Base-by-base conservation (phyloP, 2,888 invertebrate species). In the Synergus laeviventris region DNA sequence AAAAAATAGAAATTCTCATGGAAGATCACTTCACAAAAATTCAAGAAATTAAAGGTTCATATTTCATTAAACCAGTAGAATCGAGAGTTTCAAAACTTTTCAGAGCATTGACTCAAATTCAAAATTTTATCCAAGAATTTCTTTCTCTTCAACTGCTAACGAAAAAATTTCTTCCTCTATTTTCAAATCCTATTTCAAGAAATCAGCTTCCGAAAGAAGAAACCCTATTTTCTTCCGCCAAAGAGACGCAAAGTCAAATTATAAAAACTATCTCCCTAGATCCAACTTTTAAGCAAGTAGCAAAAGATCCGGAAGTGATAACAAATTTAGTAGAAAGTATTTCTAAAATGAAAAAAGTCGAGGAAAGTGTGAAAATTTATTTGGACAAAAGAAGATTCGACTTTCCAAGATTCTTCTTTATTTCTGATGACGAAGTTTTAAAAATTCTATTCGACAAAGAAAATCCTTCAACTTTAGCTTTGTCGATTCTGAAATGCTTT, bases 401-500 rank as follows among this genome's bases (percentile, higher is more conserved):
- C 84, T 95, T 95, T 87, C 93, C 95, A 16, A 93, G 96, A 82
- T 94, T 96, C 86, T 96, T 95, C 91, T 96, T 96, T 85, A 89
- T 96, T 75, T 95, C 95, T 0, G 95, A 96, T 87, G 94, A 94
- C 82, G 95, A 96, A 89, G 93, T 96, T 90, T 90, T 96, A 74
- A 94, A 94, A 84, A 94, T 96, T 81, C 90, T 96, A 36, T 95
- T 95, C 1, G 94, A 95, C 89, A 93, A 94, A 1, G 93, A 93
- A 86, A 93, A 94, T 87, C 93, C 93, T 0, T 82, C 92, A 14
- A 91, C 93, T 73, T 94, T 94, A 7, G 93, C 94, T 82, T 93
- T 94, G 0, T 93, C 94, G 87, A 87, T 95, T 62, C 93, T 93
- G 85, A 95, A 95, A 88, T 95, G 95, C 87, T 96, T 96, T 86